Percentiles rank a stretch among this genome's conserved stretches.
These are phyloP conservation scores for Isoperla grammatica DNA, from an alignment of 2,888 invertebrate species.

Conservation along the genomic window DNA sequence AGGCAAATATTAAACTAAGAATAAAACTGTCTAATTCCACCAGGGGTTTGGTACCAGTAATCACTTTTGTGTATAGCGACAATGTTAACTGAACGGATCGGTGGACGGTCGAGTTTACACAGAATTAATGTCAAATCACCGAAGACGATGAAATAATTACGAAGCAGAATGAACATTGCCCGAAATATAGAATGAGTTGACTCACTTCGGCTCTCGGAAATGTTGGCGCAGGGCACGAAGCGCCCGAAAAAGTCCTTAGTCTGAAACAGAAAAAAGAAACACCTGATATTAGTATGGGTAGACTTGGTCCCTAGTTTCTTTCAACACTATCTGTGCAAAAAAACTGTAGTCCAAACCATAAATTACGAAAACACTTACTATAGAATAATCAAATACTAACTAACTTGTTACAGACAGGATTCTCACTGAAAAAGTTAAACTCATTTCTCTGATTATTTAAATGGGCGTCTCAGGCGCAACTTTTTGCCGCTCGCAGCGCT, in stretches of 20 bases:
- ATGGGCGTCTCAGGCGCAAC: too few relatives aligned
- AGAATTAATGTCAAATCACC: not conserved
- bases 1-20: slow-evolving; percentile 16
- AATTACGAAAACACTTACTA: not conserved
- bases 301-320: not conserved
- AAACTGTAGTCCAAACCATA: not conserved
- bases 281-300: not conserved
- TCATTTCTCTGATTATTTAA: too few relatives aligned
- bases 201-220: slow-evolving; percentile 3
- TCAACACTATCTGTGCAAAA: not conserved
- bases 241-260: slow-evolving; percentile 44
- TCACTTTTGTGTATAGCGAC: not conserved
- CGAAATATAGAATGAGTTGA: not conserved
- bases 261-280: slow-evolving; percentile 38
- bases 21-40: slow-evolving; percentile 5
- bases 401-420: too few relatives aligned
- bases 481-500: too few relatives aligned
- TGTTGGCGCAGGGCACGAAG: slow-evolving; percentile 31
- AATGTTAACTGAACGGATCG: not conserved
- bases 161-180: not conserved
- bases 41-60: not conserved
- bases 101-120: too few relatives aligned
- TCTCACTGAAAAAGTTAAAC: too few relatives aligned
- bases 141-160: not conserved
- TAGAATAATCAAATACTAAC: not conserved